Percentiles rank a stretch among this genome's conserved stretches.
These are phyloP conservation scores for Mayetiola destructor DNA, from an alignment of 2,888 invertebrate genomes.

Conservation along the genomic window DNA sequence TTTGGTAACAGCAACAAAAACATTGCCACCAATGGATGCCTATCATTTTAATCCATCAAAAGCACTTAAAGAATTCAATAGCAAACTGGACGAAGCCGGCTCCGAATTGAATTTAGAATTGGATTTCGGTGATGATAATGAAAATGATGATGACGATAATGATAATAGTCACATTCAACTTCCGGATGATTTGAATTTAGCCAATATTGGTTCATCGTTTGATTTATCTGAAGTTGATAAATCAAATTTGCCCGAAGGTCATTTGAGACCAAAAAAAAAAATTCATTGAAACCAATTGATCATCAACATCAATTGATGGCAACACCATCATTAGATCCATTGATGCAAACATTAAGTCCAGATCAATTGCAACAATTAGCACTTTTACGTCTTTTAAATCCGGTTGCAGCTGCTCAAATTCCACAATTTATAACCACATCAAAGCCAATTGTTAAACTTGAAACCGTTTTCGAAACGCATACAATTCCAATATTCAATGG, in stretches of 20 bases:
- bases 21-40: slow-evolving; percentile 71
- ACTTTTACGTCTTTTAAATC: slow-evolving; percentile 53
- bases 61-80: slow-evolving; percentile 77
- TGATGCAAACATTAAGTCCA: slow-evolving; percentile 36
- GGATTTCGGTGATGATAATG: slow-evolving; percentile 70
- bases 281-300: slow-evolving; percentile 25
- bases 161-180: slow-evolving; percentile 38
- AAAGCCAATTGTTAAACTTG: slow-evolving; percentile 56
- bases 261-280: slow-evolving; percentile 27
- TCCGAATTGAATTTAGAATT: slow-evolving; percentile 73
- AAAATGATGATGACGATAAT: slow-evolving; percentile 41
- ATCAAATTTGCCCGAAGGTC: slow-evolving; percentile 41
- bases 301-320: slow-evolving; percentile 22
- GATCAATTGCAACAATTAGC: slow-evolving; percentile 65
- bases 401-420: slow-evolving; percentile 42
- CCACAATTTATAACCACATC: slow-evolving; percentile 64
- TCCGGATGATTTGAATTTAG: slow-evolving; percentile 53
- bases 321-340: slow-evolving; percentile 6
- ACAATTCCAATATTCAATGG: slow-evolving; percentile 66
- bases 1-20: slow-evolving; percentile 79
- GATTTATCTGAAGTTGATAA: slow-evolving; percentile 56
- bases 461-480: slow-evolving; percentile 70
- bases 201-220: slow-evolving; percentile 56
- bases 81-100: slow-evolving; percentile 74
- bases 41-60: slow-evolving; percentile 77